Percentiles rank a stretch among this genome's conserved stretches.
Evolutionary conservation across 2,797 vertebrate species (phyloP).

Genomic region (Xenopus petersii): DNA sequence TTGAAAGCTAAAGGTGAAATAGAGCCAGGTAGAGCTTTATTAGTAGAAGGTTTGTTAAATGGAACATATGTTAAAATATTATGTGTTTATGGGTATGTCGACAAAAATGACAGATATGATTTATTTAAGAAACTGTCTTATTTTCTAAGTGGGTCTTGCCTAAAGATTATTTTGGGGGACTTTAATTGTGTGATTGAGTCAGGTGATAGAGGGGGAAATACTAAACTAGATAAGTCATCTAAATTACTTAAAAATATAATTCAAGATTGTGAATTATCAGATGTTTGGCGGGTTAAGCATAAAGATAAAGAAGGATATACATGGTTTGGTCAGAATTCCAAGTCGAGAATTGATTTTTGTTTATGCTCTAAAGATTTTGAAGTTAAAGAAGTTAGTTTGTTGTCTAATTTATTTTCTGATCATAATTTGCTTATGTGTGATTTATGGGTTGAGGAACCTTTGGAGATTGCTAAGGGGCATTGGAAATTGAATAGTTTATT

Average conservation of each 20-base stretch:
- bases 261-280: background rate
- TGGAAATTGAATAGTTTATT: background rate
- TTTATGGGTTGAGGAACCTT: background rate
- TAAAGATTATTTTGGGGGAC: background rate
- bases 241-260: background rate
- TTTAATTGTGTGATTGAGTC: background rate
- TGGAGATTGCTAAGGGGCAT: background rate
- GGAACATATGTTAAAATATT: too few species aligned
- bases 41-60: too few species aligned
- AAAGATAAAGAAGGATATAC: background rate
- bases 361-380: background rate
- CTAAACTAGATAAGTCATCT: background rate
- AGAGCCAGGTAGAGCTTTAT: too few species aligned
- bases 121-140: background rate
- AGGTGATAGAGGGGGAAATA: background rate
- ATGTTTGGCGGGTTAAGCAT: background rate
- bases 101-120: too few species aligned
- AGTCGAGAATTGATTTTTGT: background rate
- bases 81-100: too few species aligned
- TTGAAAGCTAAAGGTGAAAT: too few species aligned
- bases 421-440: background rate
- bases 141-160: background rate
- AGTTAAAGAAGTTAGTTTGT: background rate
- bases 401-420: background rate
- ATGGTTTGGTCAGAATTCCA: background rate